phyloP scores from a whole-genome alignment of 2,888 invertebrate species.

The Chloromyia formosa region DNA sequence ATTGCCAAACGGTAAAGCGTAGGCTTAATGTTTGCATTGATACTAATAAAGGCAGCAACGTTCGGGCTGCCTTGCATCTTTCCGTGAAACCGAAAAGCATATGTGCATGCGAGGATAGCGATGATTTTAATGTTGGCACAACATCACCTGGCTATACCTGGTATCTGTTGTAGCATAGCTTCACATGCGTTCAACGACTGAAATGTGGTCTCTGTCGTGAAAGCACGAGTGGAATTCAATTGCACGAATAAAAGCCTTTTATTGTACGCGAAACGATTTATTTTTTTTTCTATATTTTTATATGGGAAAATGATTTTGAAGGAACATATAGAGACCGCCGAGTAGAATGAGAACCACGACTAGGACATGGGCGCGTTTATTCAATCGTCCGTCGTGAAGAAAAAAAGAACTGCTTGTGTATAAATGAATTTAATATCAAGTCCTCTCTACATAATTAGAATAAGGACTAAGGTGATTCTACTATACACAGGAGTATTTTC shows the following conservation, averaged over 20 bases:
- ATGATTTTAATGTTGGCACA: not conserved
- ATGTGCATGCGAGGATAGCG: not conserved
- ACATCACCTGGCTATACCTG: not conserved
- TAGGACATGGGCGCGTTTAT: not conserved
- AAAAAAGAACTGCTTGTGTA: not conserved
- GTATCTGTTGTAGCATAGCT: not conserved
- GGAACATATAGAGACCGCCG: not conserved
- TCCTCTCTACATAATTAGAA: not conserved
- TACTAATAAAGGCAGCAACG: slow-evolving; percentile 10
- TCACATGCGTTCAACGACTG: slow-evolving; percentile 1
- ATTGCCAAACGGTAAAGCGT: slow-evolving; percentile 24
- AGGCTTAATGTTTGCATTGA: slow-evolving; percentile 29
- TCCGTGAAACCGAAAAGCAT: not conserved
- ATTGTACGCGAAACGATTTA: slow-evolving; percentile 10
- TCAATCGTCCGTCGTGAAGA: not conserved
- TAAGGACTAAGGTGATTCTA: not conserved
- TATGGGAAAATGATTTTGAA: not conserved
- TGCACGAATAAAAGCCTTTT: slow-evolving; percentile 32
- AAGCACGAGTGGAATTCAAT: slow-evolving; percentile 17
- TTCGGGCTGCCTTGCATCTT: slow-evolving; percentile 5
- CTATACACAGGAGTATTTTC: not conserved
- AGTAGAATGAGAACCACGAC: not conserved
- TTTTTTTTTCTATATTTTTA: not conserved
- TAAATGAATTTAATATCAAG: slow-evolving; percentile 15
- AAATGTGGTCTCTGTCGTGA: slow-evolving; percentile 11